Conservation (phyloP, 2,888 invertebrate species). For the Laspeyria flexula region DNA sequence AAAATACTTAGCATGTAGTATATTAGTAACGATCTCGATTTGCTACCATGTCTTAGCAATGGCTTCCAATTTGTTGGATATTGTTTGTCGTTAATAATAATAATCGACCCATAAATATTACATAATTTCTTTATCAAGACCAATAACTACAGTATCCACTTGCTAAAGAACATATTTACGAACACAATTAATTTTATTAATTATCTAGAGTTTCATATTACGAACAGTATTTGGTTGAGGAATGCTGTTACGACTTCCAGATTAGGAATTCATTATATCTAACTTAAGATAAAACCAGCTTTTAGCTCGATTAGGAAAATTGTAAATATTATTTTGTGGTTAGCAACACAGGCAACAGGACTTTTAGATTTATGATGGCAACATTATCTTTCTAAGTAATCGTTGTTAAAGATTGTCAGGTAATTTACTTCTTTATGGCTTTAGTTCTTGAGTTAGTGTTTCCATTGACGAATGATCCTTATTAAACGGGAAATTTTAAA, state of each 20-base stretch:
- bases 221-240: slow-evolving; percentile 59
- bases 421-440: slow-evolving; percentile 21
- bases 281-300: slow-evolving; percentile 65
- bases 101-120: too few relatives aligned
- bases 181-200: slow-evolving; percentile 40
- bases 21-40: too few relatives aligned
- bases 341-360: slow-evolving; percentile 41
- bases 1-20: too few relatives aligned
- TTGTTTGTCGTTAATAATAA: not conserved
- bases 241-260: slow-evolving; percentile 71
- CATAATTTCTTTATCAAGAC: slow-evolving; percentile 10
- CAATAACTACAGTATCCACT: slow-evolving; percentile 1
- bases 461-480: not conserved
- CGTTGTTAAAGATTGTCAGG: slow-evolving; percentile 21
- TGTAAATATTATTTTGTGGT: slow-evolving; percentile 46
- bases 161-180: slow-evolving; percentile 22
- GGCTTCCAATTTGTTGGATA: too few relatives aligned
- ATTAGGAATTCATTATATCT: slow-evolving; percentile 81
- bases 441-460: slow-evolving; percentile 8
- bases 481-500: too few relatives aligned
- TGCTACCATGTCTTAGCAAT: too few relatives aligned
- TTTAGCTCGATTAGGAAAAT: slow-evolving; percentile 59
- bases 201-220: slow-evolving; percentile 52
- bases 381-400: slow-evolving; percentile 36
- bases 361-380: slow-evolving; percentile 45